A percentile compares a stretch with the other conserved stretches of the same genome.
These are phyloP conservation scores for Perizoma affinitatum DNA, from an alignment of 2,888 invertebrate species.

Conservation along the genomic window DNA sequence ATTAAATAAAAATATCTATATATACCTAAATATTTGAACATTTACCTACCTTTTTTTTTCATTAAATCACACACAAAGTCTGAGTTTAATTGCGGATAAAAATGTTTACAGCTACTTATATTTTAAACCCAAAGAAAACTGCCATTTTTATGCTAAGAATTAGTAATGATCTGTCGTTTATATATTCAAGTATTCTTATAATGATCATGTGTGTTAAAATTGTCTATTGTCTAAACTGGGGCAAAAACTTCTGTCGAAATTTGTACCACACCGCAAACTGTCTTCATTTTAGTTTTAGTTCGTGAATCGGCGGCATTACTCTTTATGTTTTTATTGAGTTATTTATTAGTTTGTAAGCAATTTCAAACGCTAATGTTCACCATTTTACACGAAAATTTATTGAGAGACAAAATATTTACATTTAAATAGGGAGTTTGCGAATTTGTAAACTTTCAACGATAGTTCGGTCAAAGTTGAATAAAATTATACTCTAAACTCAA, in stretches of 20 bases:
- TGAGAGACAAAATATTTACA: conserved; percentile 28
- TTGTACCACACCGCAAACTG: conserved; percentile 43
- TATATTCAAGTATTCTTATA: too few relatives aligned
- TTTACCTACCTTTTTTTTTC: too few relatives aligned
- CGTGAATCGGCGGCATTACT: conserved; percentile 66
- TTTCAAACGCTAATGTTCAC: conserved; percentile 59
- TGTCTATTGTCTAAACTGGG: not conserved
- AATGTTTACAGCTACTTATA: too few relatives aligned
- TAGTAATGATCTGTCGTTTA: too few relatives aligned
- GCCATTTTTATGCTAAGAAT: too few relatives aligned
- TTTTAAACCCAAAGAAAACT: too few relatives aligned
- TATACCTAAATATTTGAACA: too few relatives aligned
- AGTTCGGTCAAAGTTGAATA: conserved; percentile 28
- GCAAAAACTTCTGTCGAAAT: not conserved
- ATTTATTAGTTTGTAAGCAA: conserved; percentile 72
- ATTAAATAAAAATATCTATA: too few relatives aligned
- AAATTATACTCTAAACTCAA: conserved; percentile 9
- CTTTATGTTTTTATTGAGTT: conserved; percentile 63
- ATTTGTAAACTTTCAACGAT: conserved; percentile 15
- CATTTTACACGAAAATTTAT: conserved; percentile 36
- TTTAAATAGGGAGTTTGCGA: conserved; percentile 21
- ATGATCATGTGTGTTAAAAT: too few relatives aligned
- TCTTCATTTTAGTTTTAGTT: conserved; percentile 40
- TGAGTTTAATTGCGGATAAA: too few relatives aligned
- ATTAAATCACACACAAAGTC: too few relatives aligned